These are phyloP conservation scores for Pyrocephalus nanus DNA, from an alignment of 2,797 vertebrate species.

Conservation along the genomic window DNA sequence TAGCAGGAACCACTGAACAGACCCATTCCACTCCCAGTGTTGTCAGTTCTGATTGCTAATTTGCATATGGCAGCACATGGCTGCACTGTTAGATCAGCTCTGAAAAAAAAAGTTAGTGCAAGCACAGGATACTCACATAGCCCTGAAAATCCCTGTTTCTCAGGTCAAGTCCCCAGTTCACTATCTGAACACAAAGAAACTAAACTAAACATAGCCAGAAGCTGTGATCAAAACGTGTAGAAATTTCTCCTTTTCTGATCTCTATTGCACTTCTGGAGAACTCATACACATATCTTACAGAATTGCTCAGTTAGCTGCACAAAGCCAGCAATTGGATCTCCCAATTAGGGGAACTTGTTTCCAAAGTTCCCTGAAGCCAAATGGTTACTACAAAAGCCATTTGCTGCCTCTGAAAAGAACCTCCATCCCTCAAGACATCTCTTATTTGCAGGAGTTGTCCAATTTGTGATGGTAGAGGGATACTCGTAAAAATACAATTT, in stretches of 20 bases:
- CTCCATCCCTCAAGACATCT: neutral
- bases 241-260: neutral
- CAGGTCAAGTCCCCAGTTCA: neutral
- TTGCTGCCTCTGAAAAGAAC: neutral
- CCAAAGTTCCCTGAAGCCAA: neutral
- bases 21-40: neutral
- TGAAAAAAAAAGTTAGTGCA: neutral
- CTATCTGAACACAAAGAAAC: neutral
- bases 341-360: neutral
- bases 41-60: neutral
- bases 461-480: neutral
- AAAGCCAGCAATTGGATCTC: neutral
- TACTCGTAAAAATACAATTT: neutral
- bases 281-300: neutral
- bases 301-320: neutral
- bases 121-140: neutral
- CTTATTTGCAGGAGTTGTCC: neutral
- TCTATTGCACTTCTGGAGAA: neutral
- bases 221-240: rapidly evolving
- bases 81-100: neutral
- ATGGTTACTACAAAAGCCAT: neutral
- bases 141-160: neutral
- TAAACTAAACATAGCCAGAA: neutral
- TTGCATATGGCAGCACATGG: neutral
- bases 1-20: neutral